Evolutionary conservation across 1,140 invertebrate genomes (phyloP).

Genomic region (Delia radicum): DNA sequence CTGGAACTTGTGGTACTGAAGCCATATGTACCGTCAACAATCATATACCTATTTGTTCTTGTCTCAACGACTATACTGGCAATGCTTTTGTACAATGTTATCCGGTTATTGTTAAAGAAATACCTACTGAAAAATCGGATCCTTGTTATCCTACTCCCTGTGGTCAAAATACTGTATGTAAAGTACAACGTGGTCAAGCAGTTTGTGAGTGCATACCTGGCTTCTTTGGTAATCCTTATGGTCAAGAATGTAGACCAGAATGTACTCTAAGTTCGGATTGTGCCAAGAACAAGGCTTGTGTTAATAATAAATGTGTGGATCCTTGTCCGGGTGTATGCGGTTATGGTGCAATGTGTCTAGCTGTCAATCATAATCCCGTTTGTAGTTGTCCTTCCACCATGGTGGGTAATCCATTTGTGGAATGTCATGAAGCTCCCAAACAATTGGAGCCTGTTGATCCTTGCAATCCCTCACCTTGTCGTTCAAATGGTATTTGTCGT

Average conservation of each 20-base stretch:
- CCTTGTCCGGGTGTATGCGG: constrained; percentile 73
- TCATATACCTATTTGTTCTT: constrained; percentile 68
- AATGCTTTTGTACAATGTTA: constrained; percentile 69
- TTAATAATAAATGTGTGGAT: constrained; percentile 77
- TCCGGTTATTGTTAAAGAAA: constrained; percentile 38
- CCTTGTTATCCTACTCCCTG: constrained; percentile 74
- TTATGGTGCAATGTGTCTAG: constrained; percentile 63
- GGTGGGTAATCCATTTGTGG: constrained; percentile 75
- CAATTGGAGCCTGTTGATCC: constrained; percentile 62
- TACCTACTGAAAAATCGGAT: constrained; percentile 58
- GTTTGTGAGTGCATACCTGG: constrained; percentile 70
- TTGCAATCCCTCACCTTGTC: constrained; percentile 79
- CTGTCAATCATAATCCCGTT: constrained; percentile 75
- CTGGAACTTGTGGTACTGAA: constrained; percentile 62
- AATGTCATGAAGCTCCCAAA: constrained; percentile 60
- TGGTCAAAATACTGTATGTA: constrained; percentile 70
- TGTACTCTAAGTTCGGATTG: constrained; percentile 81
- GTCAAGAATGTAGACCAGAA: constrained; percentile 70
- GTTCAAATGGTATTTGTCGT: constrained; percentile 75
- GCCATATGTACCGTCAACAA: constrained; percentile 68
- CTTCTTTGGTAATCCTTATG: constrained; percentile 79
- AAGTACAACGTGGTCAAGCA: constrained; percentile 61
- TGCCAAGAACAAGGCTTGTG: constrained; percentile 73
- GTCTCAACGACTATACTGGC: constrained; percentile 64
- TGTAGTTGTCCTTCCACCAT: constrained; percentile 66